phyloP scores from a whole-genome alignment of 2,888 invertebrate species.

The Drosophila meridionalis region DNA sequence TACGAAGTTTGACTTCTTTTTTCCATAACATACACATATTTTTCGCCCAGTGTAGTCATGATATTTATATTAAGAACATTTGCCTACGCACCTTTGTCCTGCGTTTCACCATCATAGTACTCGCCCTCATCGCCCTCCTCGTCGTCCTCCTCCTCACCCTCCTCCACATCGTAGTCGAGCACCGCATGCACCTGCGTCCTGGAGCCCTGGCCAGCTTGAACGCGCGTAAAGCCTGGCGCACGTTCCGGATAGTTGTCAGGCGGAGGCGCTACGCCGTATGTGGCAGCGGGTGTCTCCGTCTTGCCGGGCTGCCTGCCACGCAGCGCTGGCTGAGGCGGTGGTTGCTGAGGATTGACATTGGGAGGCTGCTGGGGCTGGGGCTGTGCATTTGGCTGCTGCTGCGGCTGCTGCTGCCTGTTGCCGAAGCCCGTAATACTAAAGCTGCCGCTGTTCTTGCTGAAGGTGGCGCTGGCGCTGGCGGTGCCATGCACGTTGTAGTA shows the following conservation, averaged over 20 bases:
- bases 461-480: slow-evolving; percentile 51
- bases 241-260: slow-evolving; percentile 85
- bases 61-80: neutral
- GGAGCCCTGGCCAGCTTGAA: slow-evolving; percentile 86
- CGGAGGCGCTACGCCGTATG: slow-evolving; percentile 63
- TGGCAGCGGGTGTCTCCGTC: slow-evolving; percentile 66
- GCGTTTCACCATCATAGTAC: slow-evolving; percentile 81
- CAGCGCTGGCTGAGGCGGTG: slow-evolving; percentile 21
- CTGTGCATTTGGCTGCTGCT: slow-evolving; percentile 26
- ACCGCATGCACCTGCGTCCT: slow-evolving; percentile 86
- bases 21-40: neutral
- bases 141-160: slow-evolving; percentile 82
- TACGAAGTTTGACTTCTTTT: neutral
- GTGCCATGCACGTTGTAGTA: slow-evolving; percentile 79
- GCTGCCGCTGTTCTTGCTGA: slow-evolving; percentile 71
- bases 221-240: slow-evolving; percentile 89
- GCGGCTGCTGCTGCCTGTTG: slow-evolving; percentile 55
- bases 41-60: neutral
- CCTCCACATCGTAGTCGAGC: slow-evolving; percentile 85
- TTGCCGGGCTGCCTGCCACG: slow-evolving; percentile 53
- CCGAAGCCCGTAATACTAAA: slow-evolving; percentile 75
- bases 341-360: slow-evolving; percentile 27
- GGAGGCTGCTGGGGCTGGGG: slow-evolving; percentile 21
- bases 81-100: slow-evolving; percentile 65
- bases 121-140: slow-evolving; percentile 70